Conservation (phyloP, 64 coral and sea anemone genomes). For the Dendronephthya gigantea region DNA sequence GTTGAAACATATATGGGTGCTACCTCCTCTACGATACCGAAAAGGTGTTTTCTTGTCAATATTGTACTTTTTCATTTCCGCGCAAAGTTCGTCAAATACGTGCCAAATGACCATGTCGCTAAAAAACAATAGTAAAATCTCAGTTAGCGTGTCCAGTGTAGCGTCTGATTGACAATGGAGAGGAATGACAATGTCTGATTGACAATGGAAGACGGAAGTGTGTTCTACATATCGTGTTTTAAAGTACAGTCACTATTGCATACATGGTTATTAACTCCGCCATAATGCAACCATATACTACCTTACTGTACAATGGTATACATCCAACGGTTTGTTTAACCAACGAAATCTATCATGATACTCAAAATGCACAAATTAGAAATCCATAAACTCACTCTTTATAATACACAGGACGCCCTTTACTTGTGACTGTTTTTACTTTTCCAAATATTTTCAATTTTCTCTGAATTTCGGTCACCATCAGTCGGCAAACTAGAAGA, state of each 20-base stretch:
- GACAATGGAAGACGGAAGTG: too few species aligned
- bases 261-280: too few species aligned
- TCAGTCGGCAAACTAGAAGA: neutral
- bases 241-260: too few species aligned
- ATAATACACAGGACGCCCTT: neutral
- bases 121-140: neutral
- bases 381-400: neutral
- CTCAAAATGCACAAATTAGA: too few species aligned
- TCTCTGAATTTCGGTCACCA: neutral
- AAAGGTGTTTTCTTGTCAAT: neutral
- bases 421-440: neutral
- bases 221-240: too few species aligned
- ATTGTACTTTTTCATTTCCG: neutral
- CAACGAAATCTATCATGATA: too few species aligned
- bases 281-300: too few species aligned
- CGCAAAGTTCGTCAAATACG: neutral
- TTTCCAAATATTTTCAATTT: conserved; percentile 1
- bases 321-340: too few species aligned
- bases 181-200: too few species aligned
- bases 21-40: conserved; percentile 1
- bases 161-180: too few species aligned
- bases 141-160: neutral
- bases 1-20: too few species aligned
- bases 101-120: neutral
- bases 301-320: neutral